phyloP scores from a whole-genome alignment of 2,888 invertebrate genomes.

The Ferrisia virgata region DNA sequence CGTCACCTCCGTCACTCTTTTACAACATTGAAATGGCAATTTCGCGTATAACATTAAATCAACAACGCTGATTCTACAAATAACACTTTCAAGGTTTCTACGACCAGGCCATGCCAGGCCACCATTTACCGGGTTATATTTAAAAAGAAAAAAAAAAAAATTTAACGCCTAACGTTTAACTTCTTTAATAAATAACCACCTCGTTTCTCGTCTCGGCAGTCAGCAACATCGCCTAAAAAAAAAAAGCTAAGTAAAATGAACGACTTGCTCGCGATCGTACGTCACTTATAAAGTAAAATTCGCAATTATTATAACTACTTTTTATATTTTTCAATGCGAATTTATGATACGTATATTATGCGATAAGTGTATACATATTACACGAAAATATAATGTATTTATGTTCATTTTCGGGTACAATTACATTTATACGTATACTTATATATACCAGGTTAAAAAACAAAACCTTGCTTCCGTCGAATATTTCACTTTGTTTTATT shows the following conservation, averaged over 20 bases:
- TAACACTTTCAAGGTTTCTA: conserved; percentile 10
- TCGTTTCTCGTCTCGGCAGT: neutral
- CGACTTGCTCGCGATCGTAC: neutral
- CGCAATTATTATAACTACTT: neutral
- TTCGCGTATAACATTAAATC: neutral
- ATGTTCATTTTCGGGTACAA: neutral
- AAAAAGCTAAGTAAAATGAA: neutral
- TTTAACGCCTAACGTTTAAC: conserved; percentile 13
- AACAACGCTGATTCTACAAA: conserved; percentile 7
- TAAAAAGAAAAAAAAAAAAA: too few relatives aligned
- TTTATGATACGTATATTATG: neutral
- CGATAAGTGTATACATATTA: conserved; percentile 6
- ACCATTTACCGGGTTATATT: conserved; percentile 30
- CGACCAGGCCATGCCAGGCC: neutral
- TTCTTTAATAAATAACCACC: conserved; percentile 22
- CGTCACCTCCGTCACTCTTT: too few relatives aligned
- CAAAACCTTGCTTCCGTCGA: conserved; percentile 13
- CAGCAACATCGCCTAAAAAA: neutral
- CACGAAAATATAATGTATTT: too few relatives aligned
- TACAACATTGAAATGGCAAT: neutral
- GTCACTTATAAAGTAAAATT: neutral
- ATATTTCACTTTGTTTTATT: conserved; percentile 23
- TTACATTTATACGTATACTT: too few relatives aligned
- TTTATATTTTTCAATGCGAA: neutral
- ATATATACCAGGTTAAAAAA: too few relatives aligned